Evolutionary conservation across 2,888 invertebrate species (phyloP), one percentile per base, ranked within the genome.

Genomic region (Ecliptopera silaceata): DNA sequence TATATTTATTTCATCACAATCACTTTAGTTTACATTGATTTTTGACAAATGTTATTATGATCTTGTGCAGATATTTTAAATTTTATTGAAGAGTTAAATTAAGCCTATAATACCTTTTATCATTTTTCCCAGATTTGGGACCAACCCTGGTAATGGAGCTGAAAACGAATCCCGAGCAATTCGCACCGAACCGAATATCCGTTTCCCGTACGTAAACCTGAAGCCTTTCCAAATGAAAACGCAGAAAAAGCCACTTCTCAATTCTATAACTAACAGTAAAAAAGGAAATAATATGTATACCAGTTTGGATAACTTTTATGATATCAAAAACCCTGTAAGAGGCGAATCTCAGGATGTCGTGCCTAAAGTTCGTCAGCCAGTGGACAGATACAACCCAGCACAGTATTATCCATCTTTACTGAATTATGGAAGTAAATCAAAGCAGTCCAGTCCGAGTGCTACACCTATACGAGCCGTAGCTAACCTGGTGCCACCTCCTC

Each of bases 331-430:
- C 62, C 91, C 91, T 1, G 82, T 88, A 2, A 74, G 89, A 64
- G 92, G 91, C 4, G 91, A 91, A 71, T 86, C 84, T 31, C 85
- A 91, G 66, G 90, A 91, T 51, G 65, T 79, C 1, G 70, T 66
- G 4, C 62, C 72, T 4, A 43, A 38, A 13, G 63, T 70, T 63
- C 74, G 73, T 34, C 79, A 80, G 47, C 79, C 79, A 4, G 74
- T 90, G 47, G 92, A 92, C 59, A 80, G 92, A 13, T 92, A 88
- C 63, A 92, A 92, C 69, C 88, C 92, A n/a, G 91, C 91, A 3
- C 89, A 91, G 63, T 88, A 91, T 1, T 89, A 91, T 69, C 75
- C 91, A 56, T 89, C 89, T 1, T 77, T 77, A 36, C 70, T 74
- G n/a, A 71, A 66, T 13, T 87, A 86, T 55, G 84, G 84, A 6